These are phyloP conservation scores for Meriones unguiculatus DNA, from an alignment of 2,113 vertebrate species.

Conservation along the genomic window DNA sequence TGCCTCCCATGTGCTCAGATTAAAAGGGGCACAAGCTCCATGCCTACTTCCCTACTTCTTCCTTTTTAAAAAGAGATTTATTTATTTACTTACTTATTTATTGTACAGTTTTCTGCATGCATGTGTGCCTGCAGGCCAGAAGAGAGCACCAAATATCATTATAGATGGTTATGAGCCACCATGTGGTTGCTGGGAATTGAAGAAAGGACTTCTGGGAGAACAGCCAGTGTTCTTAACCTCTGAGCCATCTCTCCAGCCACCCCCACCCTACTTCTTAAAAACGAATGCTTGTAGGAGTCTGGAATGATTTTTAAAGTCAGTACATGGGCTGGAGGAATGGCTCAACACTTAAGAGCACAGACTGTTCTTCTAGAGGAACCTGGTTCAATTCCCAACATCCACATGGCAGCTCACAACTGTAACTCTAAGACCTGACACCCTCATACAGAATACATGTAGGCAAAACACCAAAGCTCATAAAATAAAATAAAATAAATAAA, in stretches of 20 bases:
- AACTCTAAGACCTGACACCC: not conserved
- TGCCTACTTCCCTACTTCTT: no score
- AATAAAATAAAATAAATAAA: not conserved
- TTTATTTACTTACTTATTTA: no score
- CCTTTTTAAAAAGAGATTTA: no score
- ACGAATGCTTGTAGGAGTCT: not conserved
- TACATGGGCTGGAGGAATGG: not conserved
- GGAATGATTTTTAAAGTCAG: not conserved
- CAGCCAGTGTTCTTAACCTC: no score
- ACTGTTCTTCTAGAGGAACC: not conserved
- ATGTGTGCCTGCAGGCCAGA: no score
- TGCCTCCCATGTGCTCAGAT: not conserved
- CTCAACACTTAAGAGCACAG: not conserved
- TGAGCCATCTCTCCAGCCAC: no score
- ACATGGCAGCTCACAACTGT: not conserved
- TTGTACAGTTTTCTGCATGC: no score
- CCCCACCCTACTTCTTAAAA: not conserved
- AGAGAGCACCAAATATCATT: no score
- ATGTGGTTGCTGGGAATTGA: no score
- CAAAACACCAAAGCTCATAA: not conserved
- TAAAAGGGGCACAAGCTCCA: no score
- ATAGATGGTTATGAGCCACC: no score
- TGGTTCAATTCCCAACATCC: not conserved
- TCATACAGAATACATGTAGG: not conserved
- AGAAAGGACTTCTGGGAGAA: no score